Base-by-base conservation (phyloP, 2,888 invertebrate species). In the Strigamia maritima region DNA sequence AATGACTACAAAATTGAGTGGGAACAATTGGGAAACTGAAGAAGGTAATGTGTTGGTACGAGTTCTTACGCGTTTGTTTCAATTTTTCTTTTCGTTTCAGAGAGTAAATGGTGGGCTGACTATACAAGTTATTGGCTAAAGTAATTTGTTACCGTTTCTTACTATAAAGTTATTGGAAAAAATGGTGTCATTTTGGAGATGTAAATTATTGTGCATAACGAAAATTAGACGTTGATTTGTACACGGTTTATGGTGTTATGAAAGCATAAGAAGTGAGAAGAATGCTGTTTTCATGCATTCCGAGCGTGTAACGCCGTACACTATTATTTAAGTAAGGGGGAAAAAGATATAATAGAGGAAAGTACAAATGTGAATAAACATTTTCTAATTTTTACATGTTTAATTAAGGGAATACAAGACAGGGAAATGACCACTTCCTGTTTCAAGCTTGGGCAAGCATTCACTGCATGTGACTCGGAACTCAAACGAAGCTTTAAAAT, bases 181-280 rank as follows among this genome's bases (percentile, higher is more conserved):
- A n/a, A n/a, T n/a, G n/a, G n/a, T n/a, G n/a, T n/a, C n/a, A n/a
- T n/a, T n/a, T n/a, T n/a, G n/a, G n/a, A n/a, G 44, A 14, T 44
- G 2, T 14, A 14, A 14, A 14, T 44, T 44, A 16, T 16, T 16
- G 14, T 44, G 8, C 14, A 10, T 8, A 8, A 10, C 38, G 38
- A 44, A 44, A 49, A n/a, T n/a, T n/a, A 49, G n/a, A n/a, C 49
- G 49, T 49, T 49, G n/a, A 49, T 49, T 65, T 65, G 24, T n/a
- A n/a, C 16, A 65, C 12, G 65, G 65, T 26, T 65, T 65, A 10
- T 65, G 65, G 65, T 65, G 65, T 28, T 65, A 49, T 14, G n/a
- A n/a, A 28, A 12, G 3, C 7, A 16, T 10, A 65, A 65, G 65
- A 26, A 65, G 24, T 26, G 49, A 16, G 14, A 24, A 24, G 3